phyloP scores from a whole-genome alignment of 1,140 invertebrate species.

The Neoseiulus cucumeris region DNA sequence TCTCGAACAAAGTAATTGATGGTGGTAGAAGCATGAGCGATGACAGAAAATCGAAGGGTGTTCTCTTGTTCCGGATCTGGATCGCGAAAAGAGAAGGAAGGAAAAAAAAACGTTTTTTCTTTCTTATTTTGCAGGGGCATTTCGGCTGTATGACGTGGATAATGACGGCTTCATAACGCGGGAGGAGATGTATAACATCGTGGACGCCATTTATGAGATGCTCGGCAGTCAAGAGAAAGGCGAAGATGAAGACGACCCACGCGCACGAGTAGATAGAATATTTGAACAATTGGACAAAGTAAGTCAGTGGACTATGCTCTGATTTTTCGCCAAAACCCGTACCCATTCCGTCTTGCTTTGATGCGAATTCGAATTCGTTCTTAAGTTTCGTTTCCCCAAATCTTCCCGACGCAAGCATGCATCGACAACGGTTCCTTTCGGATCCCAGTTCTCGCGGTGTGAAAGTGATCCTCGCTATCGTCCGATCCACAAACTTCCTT shows the following conservation, averaged over 20 bases:
- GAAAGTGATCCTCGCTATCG: no score
- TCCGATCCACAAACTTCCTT: no score
- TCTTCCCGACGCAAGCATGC: no score
- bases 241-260: constrained; percentile 48
- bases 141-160: constrained; percentile 88
- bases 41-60: neutral
- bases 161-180: constrained; percentile 93
- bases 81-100: no score
- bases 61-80: neutral
- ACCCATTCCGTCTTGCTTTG: no score
- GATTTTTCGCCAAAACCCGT: no score
- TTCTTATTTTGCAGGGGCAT: constrained; percentile 57
- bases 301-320: constrained; percentile 11
- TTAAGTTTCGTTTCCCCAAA: no score
- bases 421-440: no score
- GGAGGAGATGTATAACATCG: constrained; percentile 96
- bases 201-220: constrained; percentile 98
- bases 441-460: no score
- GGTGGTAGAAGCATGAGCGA: no score
- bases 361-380: no score
- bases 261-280: constrained; percentile 88
- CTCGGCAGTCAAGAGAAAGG: constrained; percentile 49
- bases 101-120: constrained; percentile 13
- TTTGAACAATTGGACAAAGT: constrained; percentile 88
- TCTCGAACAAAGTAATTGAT: no score